Conservation (phyloP, 2,113 vertebrate species). For the Sceloporus tristichus region DNA sequence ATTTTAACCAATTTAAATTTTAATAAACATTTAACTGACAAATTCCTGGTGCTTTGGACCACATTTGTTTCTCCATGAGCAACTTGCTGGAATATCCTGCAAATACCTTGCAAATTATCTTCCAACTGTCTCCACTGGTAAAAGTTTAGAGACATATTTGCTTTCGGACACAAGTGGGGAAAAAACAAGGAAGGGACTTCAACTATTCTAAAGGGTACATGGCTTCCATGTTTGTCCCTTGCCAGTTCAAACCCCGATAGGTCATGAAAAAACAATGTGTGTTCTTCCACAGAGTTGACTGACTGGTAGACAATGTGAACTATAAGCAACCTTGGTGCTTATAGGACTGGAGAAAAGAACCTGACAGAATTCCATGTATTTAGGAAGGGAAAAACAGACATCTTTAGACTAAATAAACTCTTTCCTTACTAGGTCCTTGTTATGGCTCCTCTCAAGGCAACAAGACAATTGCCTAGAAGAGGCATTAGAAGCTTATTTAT, state of each 20-base stretch:
- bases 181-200: neutral
- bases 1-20: neutral
- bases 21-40: neutral
- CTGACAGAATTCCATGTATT: neutral
- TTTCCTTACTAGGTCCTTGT: conserved; percentile 25
- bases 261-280: neutral
- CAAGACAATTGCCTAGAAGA: conserved; percentile 62
- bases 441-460: conserved; percentile 69
- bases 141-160: neutral
- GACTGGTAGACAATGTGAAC: neutral
- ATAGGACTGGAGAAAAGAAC: neutral
- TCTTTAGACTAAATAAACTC: neutral
- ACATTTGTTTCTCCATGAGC: neutral
- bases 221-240: neutral
- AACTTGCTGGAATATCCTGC: neutral
- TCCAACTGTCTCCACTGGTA: neutral
- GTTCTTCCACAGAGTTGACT: neutral
- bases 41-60: neutral
- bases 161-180: neutral
- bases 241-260: neutral
- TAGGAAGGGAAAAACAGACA: conserved; percentile 17
- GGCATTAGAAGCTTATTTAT: conserved; percentile 49
- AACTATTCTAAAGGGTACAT: neutral
- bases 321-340: neutral
- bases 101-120: neutral